Conservation (phyloP, 2,797 vertebrate species). For the Podargus strigoides region DNA sequence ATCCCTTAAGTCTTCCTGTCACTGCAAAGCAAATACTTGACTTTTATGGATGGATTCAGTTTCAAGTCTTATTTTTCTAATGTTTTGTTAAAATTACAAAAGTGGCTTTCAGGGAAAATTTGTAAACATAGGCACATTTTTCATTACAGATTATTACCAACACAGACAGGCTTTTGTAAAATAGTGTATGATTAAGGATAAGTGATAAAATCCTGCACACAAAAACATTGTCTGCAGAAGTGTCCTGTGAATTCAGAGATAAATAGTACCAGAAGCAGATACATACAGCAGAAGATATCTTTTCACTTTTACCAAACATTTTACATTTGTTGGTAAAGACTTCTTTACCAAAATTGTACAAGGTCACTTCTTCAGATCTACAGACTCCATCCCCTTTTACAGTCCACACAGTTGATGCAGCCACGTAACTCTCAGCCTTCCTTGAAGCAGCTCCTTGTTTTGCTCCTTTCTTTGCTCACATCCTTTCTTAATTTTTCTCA, state of each 20-base stretch:
- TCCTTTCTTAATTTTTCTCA: background rate
- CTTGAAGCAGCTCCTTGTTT: background rate
- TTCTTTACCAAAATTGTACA: background rate
- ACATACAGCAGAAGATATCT: background rate
- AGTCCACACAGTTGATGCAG: background rate
- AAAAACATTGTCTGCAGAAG: background rate
- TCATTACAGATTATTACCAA: background rate
- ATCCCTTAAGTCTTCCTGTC: slow-evolving; percentile 38
- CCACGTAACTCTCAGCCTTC: background rate
- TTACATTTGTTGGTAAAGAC: background rate
- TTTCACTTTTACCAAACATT: background rate
- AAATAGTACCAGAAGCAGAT: background rate
- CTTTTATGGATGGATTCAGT: slow-evolving; percentile 44
- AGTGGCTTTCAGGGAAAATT: slow-evolving; percentile 15
- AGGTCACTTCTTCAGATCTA: background rate
- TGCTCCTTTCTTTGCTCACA: background rate
- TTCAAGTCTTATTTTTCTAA: slow-evolving; percentile 31
- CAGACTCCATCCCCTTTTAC: background rate
- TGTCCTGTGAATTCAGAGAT: background rate
- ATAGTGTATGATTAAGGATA: background rate
- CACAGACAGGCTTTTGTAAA: background rate
- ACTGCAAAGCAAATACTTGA: slow-evolving; percentile 44
- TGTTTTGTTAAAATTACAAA: slow-evolving; percentile 38
- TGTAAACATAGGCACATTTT: slow-evolving; percentile 37
- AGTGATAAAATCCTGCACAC: background rate